A percentile compares a stretch with the other conserved stretches of the same genome.
Evolutionary conservation across 1,140 invertebrate species (phyloP).

Genomic region (Cherax quadricarinatus): DNA sequence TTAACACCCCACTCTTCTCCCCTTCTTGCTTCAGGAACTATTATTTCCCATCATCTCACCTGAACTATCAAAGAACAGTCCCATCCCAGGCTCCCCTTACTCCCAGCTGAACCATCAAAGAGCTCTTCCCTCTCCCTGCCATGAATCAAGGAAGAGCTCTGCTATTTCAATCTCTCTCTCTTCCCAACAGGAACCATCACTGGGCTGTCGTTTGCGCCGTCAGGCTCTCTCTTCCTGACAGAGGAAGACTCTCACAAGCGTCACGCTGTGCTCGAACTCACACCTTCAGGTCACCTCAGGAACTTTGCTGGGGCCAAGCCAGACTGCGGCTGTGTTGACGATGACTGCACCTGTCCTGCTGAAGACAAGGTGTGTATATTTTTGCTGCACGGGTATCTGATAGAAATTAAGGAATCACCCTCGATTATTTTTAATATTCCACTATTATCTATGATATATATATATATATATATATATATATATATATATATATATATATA

Average conservation of each 20-base stretch:
- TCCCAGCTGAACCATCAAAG: no score
- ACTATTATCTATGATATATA: no score
- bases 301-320: conserved; percentile 78
- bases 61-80: no score
- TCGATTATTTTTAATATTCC: neutral
- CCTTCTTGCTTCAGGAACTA: no score
- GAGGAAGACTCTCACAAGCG: conserved; percentile 89
- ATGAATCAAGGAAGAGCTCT: no score
- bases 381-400: neutral
- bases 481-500: no score
- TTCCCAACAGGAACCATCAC: conserved; percentile 66
- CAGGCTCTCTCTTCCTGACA: conserved; percentile 95
- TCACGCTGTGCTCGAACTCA: conserved; percentile 74
- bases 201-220: conserved; percentile 85
- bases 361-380: conserved; percentile 81
- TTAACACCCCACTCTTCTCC: no score
- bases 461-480: no score
- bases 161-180: neutral
- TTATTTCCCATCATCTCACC: no score
- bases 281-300: conserved; percentile 77
- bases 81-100: neutral
- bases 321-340: conserved; percentile 77
- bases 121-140: no score
- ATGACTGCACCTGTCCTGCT: conserved; percentile 65
- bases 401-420: no score